A percentile compares a stretch with the other conserved stretches of the same genome.
Conservation (phyloP, 1,140 invertebrate species). For the Andrena cerasifolii region DNA sequence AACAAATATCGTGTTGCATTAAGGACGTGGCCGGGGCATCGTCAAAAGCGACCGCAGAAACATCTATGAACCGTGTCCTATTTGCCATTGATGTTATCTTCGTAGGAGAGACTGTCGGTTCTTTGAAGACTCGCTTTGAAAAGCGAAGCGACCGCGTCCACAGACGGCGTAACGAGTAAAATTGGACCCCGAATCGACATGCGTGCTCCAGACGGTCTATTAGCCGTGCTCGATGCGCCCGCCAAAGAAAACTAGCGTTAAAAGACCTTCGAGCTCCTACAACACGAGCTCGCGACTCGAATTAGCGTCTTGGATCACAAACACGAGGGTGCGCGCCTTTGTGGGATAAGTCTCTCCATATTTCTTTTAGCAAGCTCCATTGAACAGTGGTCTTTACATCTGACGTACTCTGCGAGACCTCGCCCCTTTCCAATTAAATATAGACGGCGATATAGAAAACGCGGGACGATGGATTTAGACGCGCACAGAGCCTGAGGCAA, state of each 20-base stretch:
- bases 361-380: too few species aligned
- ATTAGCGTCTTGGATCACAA: neutral
- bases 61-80: neutral
- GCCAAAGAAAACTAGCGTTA: slow-evolving; percentile 1
- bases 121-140: slow-evolving; percentile 58
- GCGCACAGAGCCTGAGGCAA: too few species aligned
- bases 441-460: too few species aligned
- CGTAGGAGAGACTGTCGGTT: slow-evolving; percentile 27
- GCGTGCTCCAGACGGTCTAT: slow-evolving; percentile 39
- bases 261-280: neutral
- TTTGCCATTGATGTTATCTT: slow-evolving; percentile 61
- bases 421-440: too few species aligned
- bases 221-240: slow-evolving; percentile 21
- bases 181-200: slow-evolving; percentile 52
- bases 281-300: slow-evolving; percentile 3
- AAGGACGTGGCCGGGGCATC: slow-evolving; percentile 10
- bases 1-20: neutral
- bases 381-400: too few species aligned
- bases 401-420: too few species aligned
- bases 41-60: slow-evolving; percentile 7
- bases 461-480: too few species aligned
- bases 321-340: neutral
- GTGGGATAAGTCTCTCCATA: too few species aligned
- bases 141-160: slow-evolving; percentile 35
- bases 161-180: slow-evolving; percentile 57